phyloP scores from a whole-genome alignment of 2,888 invertebrate species.

The Leuctra nigra region DNA sequence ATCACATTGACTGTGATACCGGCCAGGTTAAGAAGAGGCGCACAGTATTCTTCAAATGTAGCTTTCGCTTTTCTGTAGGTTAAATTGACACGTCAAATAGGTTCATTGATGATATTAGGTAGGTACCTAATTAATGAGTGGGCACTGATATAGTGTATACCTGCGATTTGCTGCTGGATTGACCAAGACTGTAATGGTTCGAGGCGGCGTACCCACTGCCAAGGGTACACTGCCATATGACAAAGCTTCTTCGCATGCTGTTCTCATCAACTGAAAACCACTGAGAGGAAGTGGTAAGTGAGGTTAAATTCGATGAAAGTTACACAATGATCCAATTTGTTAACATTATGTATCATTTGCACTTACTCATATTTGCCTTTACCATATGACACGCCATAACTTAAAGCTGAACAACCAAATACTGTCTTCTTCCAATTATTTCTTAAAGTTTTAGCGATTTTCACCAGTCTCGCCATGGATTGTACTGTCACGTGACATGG shows the following conservation, averaged over 20 bases:
- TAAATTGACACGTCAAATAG: constrained; percentile 11
- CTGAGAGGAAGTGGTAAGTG: constrained; percentile 44
- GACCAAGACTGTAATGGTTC: constrained; percentile 76
- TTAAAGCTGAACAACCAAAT: constrained; percentile 10
- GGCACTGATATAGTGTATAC: constrained; percentile 34
- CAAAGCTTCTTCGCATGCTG: constrained; percentile 70
- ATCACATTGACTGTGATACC: constrained; percentile 70
- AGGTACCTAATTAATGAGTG: no score
- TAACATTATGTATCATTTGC: constrained; percentile 13
- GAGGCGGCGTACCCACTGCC: constrained; percentile 52
- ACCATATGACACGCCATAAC: constrained; percentile 11
- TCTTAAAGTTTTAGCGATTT: constrained; percentile 4
- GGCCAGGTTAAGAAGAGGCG: constrained; percentile 85
- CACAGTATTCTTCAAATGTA: constrained; percentile 82
- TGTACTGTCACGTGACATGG: neutral
- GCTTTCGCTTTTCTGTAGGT: constrained; percentile 47
- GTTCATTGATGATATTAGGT: neutral
- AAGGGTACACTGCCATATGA: constrained; percentile 61
- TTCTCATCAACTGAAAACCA: constrained; percentile 67
- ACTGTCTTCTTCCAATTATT: constrained; percentile 20
- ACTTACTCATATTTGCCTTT: constrained; percentile 64
- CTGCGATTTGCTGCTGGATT: constrained; percentile 87
- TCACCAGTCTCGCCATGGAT: neutral
- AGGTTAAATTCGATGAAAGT: constrained; percentile 1
- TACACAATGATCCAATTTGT: constrained; percentile 14